Evolutionary conservation across 2,797 vertebrate species (phyloP).

Genomic region (Mormyrus hasselquistii): DNA sequence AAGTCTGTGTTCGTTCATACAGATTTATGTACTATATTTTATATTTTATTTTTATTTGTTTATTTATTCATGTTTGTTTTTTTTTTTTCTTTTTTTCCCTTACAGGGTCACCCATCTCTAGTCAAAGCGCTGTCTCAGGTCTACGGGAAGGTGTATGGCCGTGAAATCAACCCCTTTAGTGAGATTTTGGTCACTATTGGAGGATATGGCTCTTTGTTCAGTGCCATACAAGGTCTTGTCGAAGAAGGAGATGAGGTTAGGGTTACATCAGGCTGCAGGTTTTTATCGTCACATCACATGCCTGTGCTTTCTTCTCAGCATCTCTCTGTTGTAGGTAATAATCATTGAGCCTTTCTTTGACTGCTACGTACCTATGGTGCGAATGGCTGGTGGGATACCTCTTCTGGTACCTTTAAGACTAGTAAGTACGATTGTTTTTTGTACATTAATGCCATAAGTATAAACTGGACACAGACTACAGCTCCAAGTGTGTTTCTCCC

Average conservation of each 20-base stretch:
- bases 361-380: conserved; percentile 87
- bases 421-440: conserved; percentile 51
- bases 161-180: conserved; percentile 70
- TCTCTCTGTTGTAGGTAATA: conserved; percentile 71
- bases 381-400: conserved; percentile 77
- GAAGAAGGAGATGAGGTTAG: conserved; percentile 85
- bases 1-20: not conserved
- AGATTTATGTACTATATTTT: not conserved
- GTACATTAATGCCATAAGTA: not conserved
- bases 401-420: conserved; percentile 76
- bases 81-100: not conserved
- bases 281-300: not conserved
- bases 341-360: conserved; percentile 91
- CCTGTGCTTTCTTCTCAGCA: not conserved
- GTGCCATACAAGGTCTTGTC: conserved; percentile 81
- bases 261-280: not conserved
- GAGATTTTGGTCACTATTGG: conserved; percentile 87
- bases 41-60: too few relatives aligned
- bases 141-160: conserved; percentile 74
- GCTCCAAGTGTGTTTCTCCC: not conserved
- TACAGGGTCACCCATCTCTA: conserved; percentile 80
- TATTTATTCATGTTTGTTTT: not conserved
- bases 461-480: not conserved
- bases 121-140: conserved; percentile 77
- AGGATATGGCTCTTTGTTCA: conserved; percentile 84